Evolutionary conservation across 2,113 vertebrate genomes (phyloP), one percentile per base, ranked within the genome.

Genomic region (Strix aluco): DNA sequence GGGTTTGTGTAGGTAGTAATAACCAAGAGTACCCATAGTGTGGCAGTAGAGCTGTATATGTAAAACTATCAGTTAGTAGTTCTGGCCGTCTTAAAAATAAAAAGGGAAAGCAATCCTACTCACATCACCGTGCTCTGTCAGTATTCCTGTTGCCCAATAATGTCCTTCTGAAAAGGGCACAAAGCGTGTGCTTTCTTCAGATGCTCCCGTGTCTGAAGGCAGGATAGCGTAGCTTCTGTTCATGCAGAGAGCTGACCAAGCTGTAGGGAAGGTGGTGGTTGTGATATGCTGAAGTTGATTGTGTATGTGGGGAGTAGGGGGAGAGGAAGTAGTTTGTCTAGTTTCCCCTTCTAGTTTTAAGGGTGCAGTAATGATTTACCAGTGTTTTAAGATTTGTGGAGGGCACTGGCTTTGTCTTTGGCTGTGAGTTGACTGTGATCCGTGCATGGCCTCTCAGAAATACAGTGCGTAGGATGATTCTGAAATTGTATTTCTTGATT

Each of bases 1-100:
- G 54, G 62, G 38, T 10, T 74, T 66, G 70, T 22, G 75, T 2
- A 7, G 82, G 75, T 52, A 91, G 97, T 54, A 97, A 94, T 98
- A 95, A 91, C 98, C 85, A 7, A 3, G 5, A 72, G 94, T 40
- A 95, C 97, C 98, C 98, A 96, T 98, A 38, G 98, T 89, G 98
- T 98, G 98, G 98, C 98, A 98, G 97, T 88, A 98, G 97, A 95
- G 98, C 79, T 57, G 97, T 98, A 36, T 6, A 23, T 19, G 92
- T 85, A 38, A 22, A 94, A 27, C 92, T 8, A 2, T 0, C 22
- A 2, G 32, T 15, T 17, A 23, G 71, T 46, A 69, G 52, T 32
- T 62, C 57, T 91, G 88, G 46, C 73, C 4, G 11, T 6, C 61
- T 96, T 15, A 0, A 62, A 26, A 54, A 13, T 11, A 1, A 23